Conservation (phyloP, 2,888 invertebrate genomes). For the Andrena haemorrhoa region DNA sequence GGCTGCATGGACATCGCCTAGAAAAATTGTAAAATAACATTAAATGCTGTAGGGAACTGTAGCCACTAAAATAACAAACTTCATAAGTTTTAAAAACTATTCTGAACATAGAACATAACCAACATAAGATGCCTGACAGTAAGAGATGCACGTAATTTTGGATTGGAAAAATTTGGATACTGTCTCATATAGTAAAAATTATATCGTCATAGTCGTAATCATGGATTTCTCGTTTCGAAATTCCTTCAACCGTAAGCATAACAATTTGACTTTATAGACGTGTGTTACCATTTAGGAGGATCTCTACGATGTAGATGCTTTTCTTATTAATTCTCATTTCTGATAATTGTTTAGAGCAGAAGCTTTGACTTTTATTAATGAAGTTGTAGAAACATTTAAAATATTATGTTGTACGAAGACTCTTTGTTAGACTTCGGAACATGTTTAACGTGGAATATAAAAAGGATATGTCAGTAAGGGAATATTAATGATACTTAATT, state of each 20-base stretch:
- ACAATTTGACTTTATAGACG: background rate
- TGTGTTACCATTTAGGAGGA: background rate
- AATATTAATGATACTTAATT: too few relatives aligned
- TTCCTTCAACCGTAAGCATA: conserved; percentile 53
- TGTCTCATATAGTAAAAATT: conserved; percentile 11
- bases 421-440: too few relatives aligned
- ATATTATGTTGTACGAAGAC: background rate
- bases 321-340: background rate
- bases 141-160: conserved; percentile 4
- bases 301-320: background rate
- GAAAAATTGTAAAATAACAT: conserved; percentile 75
- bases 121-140: conserved; percentile 17
- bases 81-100: conserved; percentile 12
- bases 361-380: background rate
- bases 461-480: too few relatives aligned
- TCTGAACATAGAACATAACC: conserved; percentile 44
- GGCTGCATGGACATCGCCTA: conserved; percentile 90
- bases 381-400: background rate
- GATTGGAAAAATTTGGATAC: conserved; percentile 6
- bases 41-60: background rate
- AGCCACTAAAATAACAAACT: conserved; percentile 23
- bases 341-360: too few relatives aligned
- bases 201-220: background rate
- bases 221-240: conserved; percentile 56
- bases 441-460: too few relatives aligned